A percentile compares a stretch with the other conserved stretches of the same genome.
These are phyloP conservation scores for Puffinus mauretanicus DNA, from an alignment of 2,113 vertebrate species.

Conservation along the genomic window DNA sequence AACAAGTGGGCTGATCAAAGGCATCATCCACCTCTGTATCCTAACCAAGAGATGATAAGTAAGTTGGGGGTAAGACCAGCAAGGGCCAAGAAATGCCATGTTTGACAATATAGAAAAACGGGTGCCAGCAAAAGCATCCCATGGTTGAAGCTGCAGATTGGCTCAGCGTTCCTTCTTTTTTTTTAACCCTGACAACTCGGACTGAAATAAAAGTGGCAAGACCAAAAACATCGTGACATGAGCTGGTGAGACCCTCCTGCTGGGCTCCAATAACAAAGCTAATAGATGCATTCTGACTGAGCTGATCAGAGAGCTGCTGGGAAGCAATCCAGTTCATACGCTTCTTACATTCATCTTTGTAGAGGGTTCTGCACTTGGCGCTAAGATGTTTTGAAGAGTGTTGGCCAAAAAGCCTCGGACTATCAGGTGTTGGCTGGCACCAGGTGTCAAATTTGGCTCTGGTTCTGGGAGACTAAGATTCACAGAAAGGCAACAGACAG, in stretches of 20 bases:
- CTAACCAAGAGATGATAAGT: not conserved
- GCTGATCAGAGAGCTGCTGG: not conserved
- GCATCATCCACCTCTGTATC: not conserved
- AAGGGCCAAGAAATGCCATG: not conserved
- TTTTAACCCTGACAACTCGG: not conserved
- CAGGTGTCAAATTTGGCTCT: constrained; percentile 12
- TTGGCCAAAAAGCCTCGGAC: not conserved
- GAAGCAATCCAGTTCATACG: not conserved
- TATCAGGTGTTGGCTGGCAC: not conserved
- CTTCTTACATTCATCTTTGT: not conserved
- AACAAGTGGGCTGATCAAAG: not conserved
- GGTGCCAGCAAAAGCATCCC: not conserved
- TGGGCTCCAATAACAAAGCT: not conserved
- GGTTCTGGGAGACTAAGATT: not conserved
- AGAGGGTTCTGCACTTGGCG: not conserved
- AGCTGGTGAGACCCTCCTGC: not conserved
- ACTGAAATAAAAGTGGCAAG: not conserved
- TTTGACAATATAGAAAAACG: not conserved
- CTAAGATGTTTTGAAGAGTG: not conserved
- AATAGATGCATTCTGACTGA: not conserved
- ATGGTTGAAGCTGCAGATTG: not conserved
- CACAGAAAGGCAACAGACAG: not conserved
- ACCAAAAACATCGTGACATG: not conserved
- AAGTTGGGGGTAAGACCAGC: not conserved
- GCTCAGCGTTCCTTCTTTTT: not conserved